These are phyloP conservation scores for Mythimna vitellina DNA, from an alignment of 2,888 invertebrate species.

Conservation along the genomic window DNA sequence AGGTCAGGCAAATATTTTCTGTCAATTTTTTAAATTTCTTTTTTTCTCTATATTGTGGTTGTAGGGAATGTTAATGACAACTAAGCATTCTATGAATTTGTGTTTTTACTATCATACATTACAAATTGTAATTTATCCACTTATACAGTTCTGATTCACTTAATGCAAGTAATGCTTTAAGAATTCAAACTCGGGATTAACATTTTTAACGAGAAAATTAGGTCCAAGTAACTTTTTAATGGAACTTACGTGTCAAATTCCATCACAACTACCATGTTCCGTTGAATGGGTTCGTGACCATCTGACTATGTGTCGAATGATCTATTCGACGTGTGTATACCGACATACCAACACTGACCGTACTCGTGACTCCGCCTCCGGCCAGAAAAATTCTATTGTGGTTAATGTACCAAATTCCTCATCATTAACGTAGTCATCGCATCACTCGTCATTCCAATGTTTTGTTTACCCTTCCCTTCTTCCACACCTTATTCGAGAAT, in stretches of 20 bases:
- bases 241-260: conserved; percentile 71
- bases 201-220: conserved; percentile 30
- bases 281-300: conserved; percentile 79
- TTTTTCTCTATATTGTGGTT: conserved; percentile 10
- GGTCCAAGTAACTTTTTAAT: conserved; percentile 49
- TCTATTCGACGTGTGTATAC: conserved; percentile 74
- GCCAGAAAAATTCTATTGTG: conserved; percentile 89
- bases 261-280: conserved; percentile 70
- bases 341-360: conserved; percentile 77
- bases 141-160: conserved; percentile 44
- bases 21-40: conserved; percentile 15
- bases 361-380: conserved; percentile 84
- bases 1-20: conserved; percentile 10
- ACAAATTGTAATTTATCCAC: conserved; percentile 28
- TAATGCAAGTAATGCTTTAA: conserved; percentile 40
- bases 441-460: conserved; percentile 76
- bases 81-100: conserved; percentile 14
- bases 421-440: conserved; percentile 83
- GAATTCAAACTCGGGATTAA: conserved; percentile 33
- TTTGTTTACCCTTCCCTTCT: conserved; percentile 79
- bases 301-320: conserved; percentile 77
- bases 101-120: conserved; percentile 24
- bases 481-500: conserved; percentile 73
- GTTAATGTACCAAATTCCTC: conserved; percentile 88
- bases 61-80: conserved; percentile 25